Evolutionary conservation across 2,797 vertebrate species (phyloP), one percentile per base, ranked within the genome.

Genomic region (Anomalospiza imberbis): DNA sequence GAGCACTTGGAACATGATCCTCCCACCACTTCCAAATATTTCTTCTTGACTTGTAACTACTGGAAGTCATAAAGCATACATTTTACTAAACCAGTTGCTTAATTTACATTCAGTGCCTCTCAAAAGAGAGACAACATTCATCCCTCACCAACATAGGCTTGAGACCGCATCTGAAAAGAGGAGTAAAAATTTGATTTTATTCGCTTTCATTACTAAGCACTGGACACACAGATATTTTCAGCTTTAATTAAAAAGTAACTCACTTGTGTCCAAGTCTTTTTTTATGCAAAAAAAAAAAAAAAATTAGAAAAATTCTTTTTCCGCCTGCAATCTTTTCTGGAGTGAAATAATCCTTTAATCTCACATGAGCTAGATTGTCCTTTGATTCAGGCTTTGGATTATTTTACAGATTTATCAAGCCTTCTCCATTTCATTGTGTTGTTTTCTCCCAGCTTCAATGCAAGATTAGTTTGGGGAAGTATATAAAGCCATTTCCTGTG

Each of bases 351-450:
- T 90, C 67, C 78, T 96, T 87, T 85, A 93, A 85, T 94, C 87
- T 93, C 87, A 87, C 84, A 55, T 20, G 62, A 94, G 74, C 85
- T 91, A 76, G 28, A 38, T 1, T 34, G 84, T 72, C 73, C 79
- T 25, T 25, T 17, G 50, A 4, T 88, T 95, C 95, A 96, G 80
- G 45, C 93, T 89, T 60, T 65, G 54, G 74, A 94, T 96, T 96
- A 90, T 92, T 93, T 93, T 93, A 95, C 60, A 91, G 88, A 94
- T 91, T 92, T 78, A 94, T 54, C 54, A 73, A 95, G 94, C 91
- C 94, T 53, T 92, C 62, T 92, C 68, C 17, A 17, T 68, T 91
- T 91, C 47, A 65, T 32, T 66, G 44, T 40, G 68, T 48, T 95
- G 48, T 79, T 79, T 94, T 79, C 66, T 85, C 73, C 45, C 53